phyloP scores from a whole-genome alignment of 2,113 vertebrate species.

The Phalacrocorax aristotelis region DNA sequence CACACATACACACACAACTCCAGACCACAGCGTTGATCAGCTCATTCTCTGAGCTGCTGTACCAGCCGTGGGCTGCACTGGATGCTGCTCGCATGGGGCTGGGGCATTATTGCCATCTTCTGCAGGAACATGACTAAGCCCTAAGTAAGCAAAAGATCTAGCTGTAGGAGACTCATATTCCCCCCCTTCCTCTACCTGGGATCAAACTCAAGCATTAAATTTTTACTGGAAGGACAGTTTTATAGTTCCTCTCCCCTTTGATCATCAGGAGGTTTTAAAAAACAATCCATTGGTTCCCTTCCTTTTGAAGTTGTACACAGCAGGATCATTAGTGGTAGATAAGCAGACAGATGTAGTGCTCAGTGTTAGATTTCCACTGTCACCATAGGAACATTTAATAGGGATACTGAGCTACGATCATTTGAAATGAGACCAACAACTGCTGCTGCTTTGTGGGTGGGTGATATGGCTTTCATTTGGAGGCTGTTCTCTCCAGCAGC shows the following conservation, averaged over 20 bases:
- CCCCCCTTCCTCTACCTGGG: background rate
- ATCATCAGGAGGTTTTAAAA: background rate
- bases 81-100: background rate
- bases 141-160: background rate
- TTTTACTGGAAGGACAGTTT: background rate
- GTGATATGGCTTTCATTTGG: background rate
- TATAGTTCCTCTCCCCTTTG: background rate
- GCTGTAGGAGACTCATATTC: background rate
- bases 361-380: background rate
- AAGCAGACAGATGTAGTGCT: conserved; percentile 3
- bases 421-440: background rate
- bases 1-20: background rate
- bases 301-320: conserved; percentile 38
- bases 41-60: background rate
- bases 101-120: background rate
- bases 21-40: background rate
- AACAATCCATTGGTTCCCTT: background rate
- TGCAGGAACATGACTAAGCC: background rate
- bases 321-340: background rate
- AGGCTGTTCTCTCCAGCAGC: background rate
- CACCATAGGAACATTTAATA: conserved; percentile 48
- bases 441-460: background rate
- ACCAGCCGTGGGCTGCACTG: background rate
- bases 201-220: background rate
- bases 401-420: background rate